These are phyloP conservation scores for Polia nebulosa DNA, from an alignment of 2,888 invertebrate genomes.

Conservation along the genomic window DNA sequence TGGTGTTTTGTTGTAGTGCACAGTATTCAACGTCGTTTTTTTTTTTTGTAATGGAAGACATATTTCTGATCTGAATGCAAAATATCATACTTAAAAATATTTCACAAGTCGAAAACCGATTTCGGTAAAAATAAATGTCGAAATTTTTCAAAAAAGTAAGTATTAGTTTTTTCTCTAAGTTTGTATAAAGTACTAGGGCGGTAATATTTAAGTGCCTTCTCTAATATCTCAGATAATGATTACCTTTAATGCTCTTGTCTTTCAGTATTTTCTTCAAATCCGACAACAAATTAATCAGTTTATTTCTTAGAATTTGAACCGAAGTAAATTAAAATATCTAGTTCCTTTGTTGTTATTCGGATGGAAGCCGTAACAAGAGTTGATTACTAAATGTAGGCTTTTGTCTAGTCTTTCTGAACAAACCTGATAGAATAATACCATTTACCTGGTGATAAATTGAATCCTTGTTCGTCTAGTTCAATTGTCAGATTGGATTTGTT, in stretches of 20 bases:
- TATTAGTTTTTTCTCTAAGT: too few species aligned
- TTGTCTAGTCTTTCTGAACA: constrained; percentile 2
- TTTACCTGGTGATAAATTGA: constrained; percentile 21
- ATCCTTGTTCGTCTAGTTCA: constrained; percentile 14
- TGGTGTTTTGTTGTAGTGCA: background rate
- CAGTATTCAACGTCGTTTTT: too few species aligned
- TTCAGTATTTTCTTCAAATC: background rate
- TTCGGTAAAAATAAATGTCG: too few species aligned
- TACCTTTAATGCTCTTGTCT: background rate
- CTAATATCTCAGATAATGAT: background rate
- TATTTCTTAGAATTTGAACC: background rate
- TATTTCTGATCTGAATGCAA: too few species aligned
- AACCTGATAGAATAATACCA: constrained; percentile 14
- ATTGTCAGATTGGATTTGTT: constrained; percentile 20
- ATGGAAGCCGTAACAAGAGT: background rate
- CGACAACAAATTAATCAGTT: background rate
- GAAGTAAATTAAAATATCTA: background rate
- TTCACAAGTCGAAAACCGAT: too few species aligned
- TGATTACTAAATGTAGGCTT: background rate
- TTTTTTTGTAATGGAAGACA: too few species aligned
- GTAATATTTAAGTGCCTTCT: too few species aligned
- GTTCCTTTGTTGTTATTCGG: background rate
- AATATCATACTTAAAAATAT: too few species aligned
- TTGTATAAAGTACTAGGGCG: too few species aligned
- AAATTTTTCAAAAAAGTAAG: too few species aligned